phyloP scores from a whole-genome alignment of 2,113 vertebrate species.

The Etheostoma cragini region DNA sequence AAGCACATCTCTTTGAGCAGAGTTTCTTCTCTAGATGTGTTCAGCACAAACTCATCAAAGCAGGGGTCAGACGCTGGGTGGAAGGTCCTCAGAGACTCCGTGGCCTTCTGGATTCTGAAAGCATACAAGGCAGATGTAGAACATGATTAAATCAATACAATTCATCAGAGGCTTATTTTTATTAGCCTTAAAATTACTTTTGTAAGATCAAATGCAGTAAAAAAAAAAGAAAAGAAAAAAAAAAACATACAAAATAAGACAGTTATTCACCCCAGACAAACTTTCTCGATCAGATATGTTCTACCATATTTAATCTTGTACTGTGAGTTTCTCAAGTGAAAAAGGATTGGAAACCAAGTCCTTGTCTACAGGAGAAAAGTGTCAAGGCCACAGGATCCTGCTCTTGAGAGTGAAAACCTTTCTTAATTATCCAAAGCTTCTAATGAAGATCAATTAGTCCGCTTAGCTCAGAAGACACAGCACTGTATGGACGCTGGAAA shows the following conservation, averaged over 20 bases:
- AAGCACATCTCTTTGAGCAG: conserved; percentile 91
- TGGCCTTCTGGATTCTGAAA: conserved; percentile 94
- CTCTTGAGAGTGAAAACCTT: conserved; percentile 36
- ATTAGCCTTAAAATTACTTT: background rate
- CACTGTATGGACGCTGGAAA: conserved; percentile 34
- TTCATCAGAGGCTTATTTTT: background rate
- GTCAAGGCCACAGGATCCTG: conserved; percentile 30
- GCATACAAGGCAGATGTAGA: background rate
- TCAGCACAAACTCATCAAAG: conserved; percentile 93
- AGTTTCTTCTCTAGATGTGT: conserved; percentile 89
- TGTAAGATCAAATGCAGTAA: background rate
- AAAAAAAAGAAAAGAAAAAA: background rate
- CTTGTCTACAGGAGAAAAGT: background rate
- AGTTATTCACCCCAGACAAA: background rate
- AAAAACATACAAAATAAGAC: background rate
- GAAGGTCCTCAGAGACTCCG: conserved; percentile 93
- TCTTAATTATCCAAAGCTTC: conserved; percentile 65
- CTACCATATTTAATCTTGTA: background rate
- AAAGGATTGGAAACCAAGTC: conserved; percentile 1
- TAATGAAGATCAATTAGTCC: conserved; percentile 78
- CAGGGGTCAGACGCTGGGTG: conserved; percentile 89
- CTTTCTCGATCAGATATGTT: background rate
- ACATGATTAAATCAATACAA: background rate
- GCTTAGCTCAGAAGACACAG: conserved; percentile 50
- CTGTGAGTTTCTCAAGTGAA: conserved; percentile 2